A percentile compares a stretch with the other conserved stretches of the same genome.
These are phyloP conservation scores for Punctoribates punctum DNA, from an alignment of 2,888 invertebrate genomes.

Conservation along the genomic window DNA sequence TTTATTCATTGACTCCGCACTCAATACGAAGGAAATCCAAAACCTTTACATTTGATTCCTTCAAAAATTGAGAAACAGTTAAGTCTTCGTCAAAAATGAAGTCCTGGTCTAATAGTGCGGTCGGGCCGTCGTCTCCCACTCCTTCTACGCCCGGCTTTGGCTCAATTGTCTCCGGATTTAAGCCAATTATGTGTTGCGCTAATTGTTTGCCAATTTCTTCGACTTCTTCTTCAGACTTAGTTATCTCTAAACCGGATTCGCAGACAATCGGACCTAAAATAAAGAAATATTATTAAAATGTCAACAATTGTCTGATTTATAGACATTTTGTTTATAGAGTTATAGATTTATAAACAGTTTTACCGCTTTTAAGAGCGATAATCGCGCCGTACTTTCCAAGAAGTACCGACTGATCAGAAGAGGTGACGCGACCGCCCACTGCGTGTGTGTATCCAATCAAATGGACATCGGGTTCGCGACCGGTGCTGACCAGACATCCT, in stretches of 20 bases:
- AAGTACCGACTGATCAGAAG: slow-evolving; percentile 25
- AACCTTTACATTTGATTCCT: slow-evolving; percentile 60
- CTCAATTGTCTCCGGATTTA: slow-evolving; percentile 62
- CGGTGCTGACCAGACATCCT: slow-evolving; percentile 58
- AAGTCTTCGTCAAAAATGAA: slow-evolving; percentile 73
- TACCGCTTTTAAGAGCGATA: slow-evolving; percentile 64
- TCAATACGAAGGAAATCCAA: slow-evolving; percentile 81
- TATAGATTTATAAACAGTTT: too few relatives aligned
- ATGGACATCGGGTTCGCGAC: slow-evolving; percentile 48
- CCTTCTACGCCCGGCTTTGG: slow-evolving; percentile 29
- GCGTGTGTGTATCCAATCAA: slow-evolving; percentile 78
- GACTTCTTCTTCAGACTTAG: slow-evolving; percentile 43
- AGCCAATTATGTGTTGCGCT: slow-evolving; percentile 88
- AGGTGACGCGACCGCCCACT: slow-evolving; percentile 11
- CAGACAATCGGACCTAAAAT: slow-evolving; percentile 46
- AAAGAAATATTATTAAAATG: background rate
- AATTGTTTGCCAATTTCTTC: slow-evolving; percentile 66
- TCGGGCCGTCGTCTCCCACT: slow-evolving; percentile 59
- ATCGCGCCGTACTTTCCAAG: slow-evolving; percentile 80
- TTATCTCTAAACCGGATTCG: slow-evolving; percentile 52
- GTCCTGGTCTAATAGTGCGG: slow-evolving; percentile 72
- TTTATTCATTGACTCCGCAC: slow-evolving; percentile 63
- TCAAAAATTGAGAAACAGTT: slow-evolving; percentile 68
- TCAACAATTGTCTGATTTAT: background rate
- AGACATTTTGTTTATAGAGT: too few relatives aligned